Base-by-base conservation (phyloP, 2,888 invertebrate species). In the Glaucopsyche alexis region DNA sequence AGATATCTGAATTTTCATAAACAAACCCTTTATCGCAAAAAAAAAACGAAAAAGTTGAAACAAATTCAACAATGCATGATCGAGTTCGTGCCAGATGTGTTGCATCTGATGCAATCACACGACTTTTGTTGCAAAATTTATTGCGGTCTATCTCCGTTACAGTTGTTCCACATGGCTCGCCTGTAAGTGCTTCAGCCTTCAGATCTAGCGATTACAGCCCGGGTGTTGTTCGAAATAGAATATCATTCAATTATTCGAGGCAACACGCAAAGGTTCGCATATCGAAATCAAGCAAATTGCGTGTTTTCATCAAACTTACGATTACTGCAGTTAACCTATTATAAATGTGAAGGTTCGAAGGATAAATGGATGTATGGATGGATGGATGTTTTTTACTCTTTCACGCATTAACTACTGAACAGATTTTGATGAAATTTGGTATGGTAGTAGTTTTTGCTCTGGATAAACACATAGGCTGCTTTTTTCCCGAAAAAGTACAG, bases 121-220 rank as follows among this genome's bases (percentile, higher is more conserved):
- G 69, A 69, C 69, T 69, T 69, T 69, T 45, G 69, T 69, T 13
- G 47, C 47, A 14, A 49, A 69, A 69, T 69, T 49, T 69, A 69
- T 69, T 47, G 47, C 29, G 45, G 69, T 29, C 67, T 11, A 67
- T 67, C 67, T 67, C 67, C 16, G 16, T 49, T 49, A 69, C 49
- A 69, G 47, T 42, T 16, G 66, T 47, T 69, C 69, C 47, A 49
- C 60, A 60, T 60, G 60, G 29, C 60, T 55, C 55, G 55, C 55
- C 55, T 60, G 60, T 29, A 66, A 69, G 69, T 49, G 69, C 47
- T 69, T 69, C 13, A 69, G 69, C 69, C 69, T 69, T 69, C 69
- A 69, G 69, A 69, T 69, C 49, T 13, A 69, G 13, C 16, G 69
- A 69, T 69, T 67, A 67, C 67, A 49, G 16, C 9, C 47, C 7